Evolutionary conservation across 2,797 vertebrate species (phyloP).

Genomic region (Oryzias dopingdopingensis): DNA sequence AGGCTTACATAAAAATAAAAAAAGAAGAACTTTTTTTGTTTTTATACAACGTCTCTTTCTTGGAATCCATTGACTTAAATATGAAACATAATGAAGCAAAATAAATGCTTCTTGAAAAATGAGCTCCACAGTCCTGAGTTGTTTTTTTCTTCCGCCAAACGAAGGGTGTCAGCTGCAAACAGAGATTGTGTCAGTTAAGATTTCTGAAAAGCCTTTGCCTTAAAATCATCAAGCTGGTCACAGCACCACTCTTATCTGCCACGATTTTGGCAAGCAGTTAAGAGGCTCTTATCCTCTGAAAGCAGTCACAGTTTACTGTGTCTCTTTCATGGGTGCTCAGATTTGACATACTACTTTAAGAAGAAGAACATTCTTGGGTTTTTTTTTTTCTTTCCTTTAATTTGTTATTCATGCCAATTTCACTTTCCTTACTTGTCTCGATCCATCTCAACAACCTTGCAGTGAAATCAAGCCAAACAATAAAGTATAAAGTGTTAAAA

Average conservation of each 20-base stretch:
- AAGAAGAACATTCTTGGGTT: constrained; percentile 9
- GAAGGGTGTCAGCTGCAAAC: constrained; percentile 45
- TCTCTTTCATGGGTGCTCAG: constrained; percentile 46
- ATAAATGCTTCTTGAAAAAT: constrained; percentile 22
- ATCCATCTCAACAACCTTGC: constrained; percentile 8
- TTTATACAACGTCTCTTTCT: neutral
- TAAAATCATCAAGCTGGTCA: constrained; percentile 56
- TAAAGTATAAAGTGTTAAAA: constrained; percentile 14
- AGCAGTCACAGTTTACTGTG: constrained; percentile 47
- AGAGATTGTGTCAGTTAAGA: constrained; percentile 38
- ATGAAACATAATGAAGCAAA: constrained; percentile 10
- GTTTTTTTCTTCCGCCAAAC: constrained; percentile 26
- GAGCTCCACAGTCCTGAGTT: neutral
- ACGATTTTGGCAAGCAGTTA: constrained; percentile 52
- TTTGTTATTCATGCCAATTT: constrained; percentile 26
- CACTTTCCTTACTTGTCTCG: constrained; percentile 5
- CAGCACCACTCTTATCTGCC: constrained; percentile 56
- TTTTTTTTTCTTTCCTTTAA: constrained; percentile 15
- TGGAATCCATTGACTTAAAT: constrained; percentile 1
- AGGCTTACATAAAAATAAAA: neutral
- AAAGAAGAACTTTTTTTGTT: too few relatives aligned
- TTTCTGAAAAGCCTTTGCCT: constrained; percentile 58
- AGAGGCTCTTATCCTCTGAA: constrained; percentile 59
- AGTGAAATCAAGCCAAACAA: constrained; percentile 6
- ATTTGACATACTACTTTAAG: constrained; percentile 50